These are phyloP conservation scores for Malurus splendens DNA, from an alignment of 2,797 vertebrate species.

Conservation along the genomic window DNA sequence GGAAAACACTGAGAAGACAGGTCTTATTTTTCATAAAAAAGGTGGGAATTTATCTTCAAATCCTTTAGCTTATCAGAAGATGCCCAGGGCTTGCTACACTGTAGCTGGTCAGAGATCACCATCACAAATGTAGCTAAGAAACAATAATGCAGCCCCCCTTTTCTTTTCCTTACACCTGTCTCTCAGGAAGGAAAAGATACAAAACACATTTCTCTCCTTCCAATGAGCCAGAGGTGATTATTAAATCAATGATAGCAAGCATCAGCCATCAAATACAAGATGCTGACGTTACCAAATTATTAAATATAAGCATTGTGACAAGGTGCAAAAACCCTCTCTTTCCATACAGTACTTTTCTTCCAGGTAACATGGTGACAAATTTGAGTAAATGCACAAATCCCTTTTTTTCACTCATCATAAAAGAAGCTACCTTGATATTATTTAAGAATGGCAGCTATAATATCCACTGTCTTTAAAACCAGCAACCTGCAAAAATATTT, in stretches of 20 bases:
- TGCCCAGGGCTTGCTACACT: neutral
- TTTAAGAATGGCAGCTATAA: neutral
- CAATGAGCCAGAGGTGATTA: neutral
- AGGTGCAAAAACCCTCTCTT: neutral
- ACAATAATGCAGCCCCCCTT: neutral
- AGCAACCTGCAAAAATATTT: neutral
- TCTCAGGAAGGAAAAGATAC: neutral
- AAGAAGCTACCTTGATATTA: neutral
- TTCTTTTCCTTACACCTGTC: neutral
- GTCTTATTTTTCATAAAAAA: neutral
- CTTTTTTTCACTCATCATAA: neutral
- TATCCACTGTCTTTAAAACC: accelerated
- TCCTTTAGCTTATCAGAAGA: neutral
- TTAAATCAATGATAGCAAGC: neutral
- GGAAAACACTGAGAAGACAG: neutral
- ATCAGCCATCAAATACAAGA: neutral
- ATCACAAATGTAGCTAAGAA: neutral
- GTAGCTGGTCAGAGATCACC: neutral
- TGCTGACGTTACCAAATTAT: neutral
- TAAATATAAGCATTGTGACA: neutral
- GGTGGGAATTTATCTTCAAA: neutral
- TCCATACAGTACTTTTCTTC: neutral
- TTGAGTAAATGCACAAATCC: neutral
- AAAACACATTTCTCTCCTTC: neutral
- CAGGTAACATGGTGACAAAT: accelerated